Evolutionary conservation across 2,888 invertebrate genomes (phyloP).

Genomic region (Trachelus stipa): DNA sequence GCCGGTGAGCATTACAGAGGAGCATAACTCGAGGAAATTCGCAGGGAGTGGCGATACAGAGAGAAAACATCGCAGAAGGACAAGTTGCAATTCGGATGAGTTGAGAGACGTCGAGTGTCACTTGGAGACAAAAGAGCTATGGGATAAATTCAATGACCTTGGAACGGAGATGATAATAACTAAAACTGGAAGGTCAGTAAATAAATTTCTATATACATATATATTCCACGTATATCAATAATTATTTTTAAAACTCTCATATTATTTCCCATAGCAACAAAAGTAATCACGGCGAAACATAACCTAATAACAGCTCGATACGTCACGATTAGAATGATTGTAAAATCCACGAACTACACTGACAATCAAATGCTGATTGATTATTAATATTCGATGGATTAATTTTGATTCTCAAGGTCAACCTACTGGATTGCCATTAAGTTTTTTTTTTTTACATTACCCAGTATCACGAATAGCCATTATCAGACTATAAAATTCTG

Average conservation of each 20-base stretch:
- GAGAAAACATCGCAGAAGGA: slow-evolving; percentile 61
- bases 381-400: neutral
- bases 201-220: neutral
- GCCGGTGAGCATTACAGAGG: slow-evolving; percentile 50
- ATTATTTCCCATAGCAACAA: neutral
- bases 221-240: neutral
- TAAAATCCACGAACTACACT: neutral
- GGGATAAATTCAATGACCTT: slow-evolving; percentile 83
- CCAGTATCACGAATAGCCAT: neutral
- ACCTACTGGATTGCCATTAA: neutral
- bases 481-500: neutral
- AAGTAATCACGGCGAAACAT: neutral
- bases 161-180: slow-evolving; percentile 90
- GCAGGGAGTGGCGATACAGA: slow-evolving; percentile 37
- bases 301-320: neutral
- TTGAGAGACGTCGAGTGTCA: slow-evolving; percentile 76
- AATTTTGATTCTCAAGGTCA: neutral
- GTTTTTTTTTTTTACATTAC: neutral
- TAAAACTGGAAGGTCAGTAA: slow-evolving; percentile 80
- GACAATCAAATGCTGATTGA: neutral
- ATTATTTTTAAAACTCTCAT: neutral
- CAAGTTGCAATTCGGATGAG: slow-evolving; percentile 75
- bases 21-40: slow-evolving; percentile 40
- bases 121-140: slow-evolving; percentile 83
- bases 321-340: neutral